phyloP scores from a whole-genome alignment of 2,113 vertebrate species.

The Elgaria multicarinata region DNA sequence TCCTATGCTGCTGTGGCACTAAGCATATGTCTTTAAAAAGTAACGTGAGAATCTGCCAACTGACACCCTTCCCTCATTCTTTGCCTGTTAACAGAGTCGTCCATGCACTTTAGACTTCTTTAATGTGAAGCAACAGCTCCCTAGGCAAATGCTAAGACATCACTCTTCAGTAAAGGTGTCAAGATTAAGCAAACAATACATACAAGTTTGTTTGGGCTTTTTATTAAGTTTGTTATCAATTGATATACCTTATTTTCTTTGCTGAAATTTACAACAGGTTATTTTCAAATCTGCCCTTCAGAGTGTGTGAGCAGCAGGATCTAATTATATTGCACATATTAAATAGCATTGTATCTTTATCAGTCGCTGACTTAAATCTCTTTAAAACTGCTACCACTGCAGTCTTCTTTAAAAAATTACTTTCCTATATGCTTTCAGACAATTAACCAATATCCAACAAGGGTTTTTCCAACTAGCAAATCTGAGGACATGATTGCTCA shows the following conservation, averaged over 20 bases:
- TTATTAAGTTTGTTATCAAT: constrained; percentile 32
- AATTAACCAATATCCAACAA: background rate
- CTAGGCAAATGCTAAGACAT: background rate
- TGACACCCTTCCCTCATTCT: background rate
- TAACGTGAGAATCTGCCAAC: background rate
- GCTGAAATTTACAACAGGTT: constrained; percentile 13
- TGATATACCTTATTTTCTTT: constrained; percentile 26
- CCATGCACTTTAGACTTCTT: background rate
- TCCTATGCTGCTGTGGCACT: background rate
- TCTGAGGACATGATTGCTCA: background rate
- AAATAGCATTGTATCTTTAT: constrained; percentile 29
- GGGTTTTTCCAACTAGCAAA: constrained; percentile 19
- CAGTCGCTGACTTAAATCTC: constrained; percentile 17
- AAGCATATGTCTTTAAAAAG: background rate
- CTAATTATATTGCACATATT: constrained; percentile 45
- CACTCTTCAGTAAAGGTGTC: constrained; percentile 5
- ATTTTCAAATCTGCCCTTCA: constrained; percentile 23
- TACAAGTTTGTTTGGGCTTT: background rate
- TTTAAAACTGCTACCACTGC: background rate
- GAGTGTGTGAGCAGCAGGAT: constrained; percentile 48
- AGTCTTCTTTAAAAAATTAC: constrained; percentile 27
- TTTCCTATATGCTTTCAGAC: constrained; percentile 39
- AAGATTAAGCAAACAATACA: background rate
- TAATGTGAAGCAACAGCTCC: background rate
- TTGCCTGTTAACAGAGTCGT: background rate